Evolutionary conservation across 2,797 vertebrate species (phyloP).

Genomic region (Arremon aurantiirostris): DNA sequence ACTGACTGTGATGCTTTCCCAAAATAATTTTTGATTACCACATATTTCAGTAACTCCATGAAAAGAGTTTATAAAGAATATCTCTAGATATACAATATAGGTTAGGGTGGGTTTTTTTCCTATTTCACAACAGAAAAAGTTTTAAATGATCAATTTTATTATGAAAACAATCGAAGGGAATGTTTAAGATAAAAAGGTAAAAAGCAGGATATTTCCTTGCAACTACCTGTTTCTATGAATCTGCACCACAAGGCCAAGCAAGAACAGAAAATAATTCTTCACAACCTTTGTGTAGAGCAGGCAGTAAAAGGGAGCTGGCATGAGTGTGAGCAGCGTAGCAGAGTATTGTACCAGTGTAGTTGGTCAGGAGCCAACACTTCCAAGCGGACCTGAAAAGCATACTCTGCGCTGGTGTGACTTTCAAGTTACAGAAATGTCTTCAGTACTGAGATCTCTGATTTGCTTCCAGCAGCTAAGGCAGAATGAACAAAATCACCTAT

Average conservation of each 20-base stretch:
- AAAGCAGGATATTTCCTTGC: not conserved
- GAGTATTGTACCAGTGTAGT: not conserved
- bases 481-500: not conserved
- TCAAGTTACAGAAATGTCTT: not conserved
- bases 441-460: not conserved
- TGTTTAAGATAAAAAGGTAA: not conserved
- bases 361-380: not conserved
- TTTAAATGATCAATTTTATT: not conserved
- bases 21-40: not conserved
- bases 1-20: not conserved
- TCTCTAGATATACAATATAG: not conserved
- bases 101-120: fast-evolving
- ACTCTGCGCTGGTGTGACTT: not conserved
- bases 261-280: not conserved
- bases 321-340: not conserved
- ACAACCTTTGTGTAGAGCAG: not conserved
- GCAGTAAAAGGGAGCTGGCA: not conserved
- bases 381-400: not conserved
- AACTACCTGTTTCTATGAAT: not conserved
- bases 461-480: not conserved
- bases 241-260: not conserved
- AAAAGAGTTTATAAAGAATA: not conserved
- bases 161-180: not conserved
- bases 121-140: not conserved
- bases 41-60: not conserved